A percentile compares a stretch with the other conserved stretches of the same genome.
Conservation (phyloP, 2,797 vertebrate genomes). For the Oryzias dopingdopingensis region DNA sequence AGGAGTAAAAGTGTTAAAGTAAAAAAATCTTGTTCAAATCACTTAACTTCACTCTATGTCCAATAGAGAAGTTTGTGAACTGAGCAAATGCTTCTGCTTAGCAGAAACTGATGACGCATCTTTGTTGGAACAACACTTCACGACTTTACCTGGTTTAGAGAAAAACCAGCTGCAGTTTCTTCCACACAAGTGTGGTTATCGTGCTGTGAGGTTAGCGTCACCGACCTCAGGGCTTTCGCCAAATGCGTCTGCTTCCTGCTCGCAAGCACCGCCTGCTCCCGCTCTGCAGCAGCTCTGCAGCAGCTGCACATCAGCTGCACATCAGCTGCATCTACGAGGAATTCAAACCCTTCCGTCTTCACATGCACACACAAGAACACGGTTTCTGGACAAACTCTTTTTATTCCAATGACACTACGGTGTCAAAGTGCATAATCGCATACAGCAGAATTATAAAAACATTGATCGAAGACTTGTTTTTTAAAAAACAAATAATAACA, state of each 20-base stretch:
- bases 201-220: not conserved
- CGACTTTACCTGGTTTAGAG: not conserved
- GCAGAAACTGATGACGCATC: too few species aligned
- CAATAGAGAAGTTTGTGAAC: too few species aligned
- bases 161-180: not conserved
- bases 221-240: not conserved
- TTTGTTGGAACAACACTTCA: not conserved
- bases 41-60: too few species aligned
- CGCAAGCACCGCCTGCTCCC: not conserved
- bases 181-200: not conserved
- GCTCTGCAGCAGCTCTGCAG: not conserved
- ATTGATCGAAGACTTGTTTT: not conserved
- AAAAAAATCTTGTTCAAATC: too few species aligned
- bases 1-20: too few species aligned
- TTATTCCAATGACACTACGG: not conserved
- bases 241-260: not conserved
- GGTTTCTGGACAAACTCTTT: not conserved
- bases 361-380: not conserved
- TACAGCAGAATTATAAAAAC: not conserved
- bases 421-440: not conserved
- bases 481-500: too few species aligned
- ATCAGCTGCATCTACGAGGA: not conserved
- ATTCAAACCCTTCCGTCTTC: not conserved
- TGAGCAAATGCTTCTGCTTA: too few species aligned
- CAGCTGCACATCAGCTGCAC: not conserved